A percentile compares a stretch with the other conserved stretches of the same genome.
These are phyloP conservation scores for Tiphia femorata DNA, from an alignment of 2,888 invertebrate genomes.

Conservation along the genomic window DNA sequence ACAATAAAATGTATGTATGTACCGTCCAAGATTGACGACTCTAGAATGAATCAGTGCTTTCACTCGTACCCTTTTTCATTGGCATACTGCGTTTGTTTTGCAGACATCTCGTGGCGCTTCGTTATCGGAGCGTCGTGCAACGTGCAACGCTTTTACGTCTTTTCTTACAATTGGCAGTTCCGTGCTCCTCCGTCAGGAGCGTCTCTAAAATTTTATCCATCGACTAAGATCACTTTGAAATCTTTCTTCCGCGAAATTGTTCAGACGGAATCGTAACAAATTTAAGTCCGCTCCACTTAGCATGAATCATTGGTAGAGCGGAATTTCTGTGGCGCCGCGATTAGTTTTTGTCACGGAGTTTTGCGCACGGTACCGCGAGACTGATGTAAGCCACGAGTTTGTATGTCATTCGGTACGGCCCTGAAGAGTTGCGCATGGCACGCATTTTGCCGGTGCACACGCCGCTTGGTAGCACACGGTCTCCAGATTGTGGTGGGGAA, in stretches of 20 bases:
- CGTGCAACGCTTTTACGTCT: constrained; percentile 6
- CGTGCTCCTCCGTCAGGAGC: background rate
- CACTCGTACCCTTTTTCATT: background rate
- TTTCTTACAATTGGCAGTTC: constrained; percentile 17
- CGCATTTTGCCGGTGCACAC: constrained; percentile 52
- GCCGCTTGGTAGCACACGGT: constrained; percentile 22
- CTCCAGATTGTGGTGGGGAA: background rate
- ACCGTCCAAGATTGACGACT: too few species aligned
- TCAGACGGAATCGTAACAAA: too few species aligned
- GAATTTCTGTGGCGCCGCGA: too few species aligned
- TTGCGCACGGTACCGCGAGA: too few species aligned
- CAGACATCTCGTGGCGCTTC: background rate
- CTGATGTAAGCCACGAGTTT: too few species aligned
- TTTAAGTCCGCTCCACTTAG: too few species aligned
- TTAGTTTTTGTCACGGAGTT: too few species aligned
- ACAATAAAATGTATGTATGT: too few species aligned
- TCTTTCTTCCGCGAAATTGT: too few species aligned
- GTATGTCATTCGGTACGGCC: constrained; percentile 25
- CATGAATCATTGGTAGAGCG: too few species aligned
- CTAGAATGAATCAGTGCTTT: too few species aligned
- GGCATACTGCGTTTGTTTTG: background rate
- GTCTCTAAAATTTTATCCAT: background rate
- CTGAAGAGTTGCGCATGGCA: constrained; percentile 56
- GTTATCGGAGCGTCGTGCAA: constrained; percentile 18
- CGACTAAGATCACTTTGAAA: too few species aligned